Evolutionary conservation across 37 sponge, comb jelly and placozoan genomes (phyloP).

Genomic region (Halisarca cf. caerulea): DNA sequence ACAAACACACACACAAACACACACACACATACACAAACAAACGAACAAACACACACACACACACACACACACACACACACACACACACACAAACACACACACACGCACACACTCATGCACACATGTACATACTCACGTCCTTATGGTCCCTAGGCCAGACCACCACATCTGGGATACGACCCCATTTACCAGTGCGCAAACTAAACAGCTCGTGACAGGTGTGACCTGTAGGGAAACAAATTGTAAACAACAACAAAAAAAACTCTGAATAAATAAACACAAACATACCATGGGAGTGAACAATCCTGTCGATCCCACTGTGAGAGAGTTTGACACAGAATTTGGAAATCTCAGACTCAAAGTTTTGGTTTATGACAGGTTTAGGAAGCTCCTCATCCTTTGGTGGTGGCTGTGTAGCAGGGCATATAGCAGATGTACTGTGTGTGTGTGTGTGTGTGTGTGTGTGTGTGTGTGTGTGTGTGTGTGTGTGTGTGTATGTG

Average conservation of each 20-base stretch:
- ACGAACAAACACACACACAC: too few species aligned
- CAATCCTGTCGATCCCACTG: conserved; percentile 69
- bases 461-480: too few species aligned
- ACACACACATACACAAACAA: too few species aligned
- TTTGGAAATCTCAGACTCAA: conserved; percentile 59
- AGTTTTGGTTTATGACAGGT: conserved; percentile 49
- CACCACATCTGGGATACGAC: conserved; percentile 83
- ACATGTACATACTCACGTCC: conserved; percentile 22
- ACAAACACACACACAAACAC: too few species aligned
- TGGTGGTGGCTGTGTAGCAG: conserved; percentile 81
- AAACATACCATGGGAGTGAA: conserved; percentile 82
- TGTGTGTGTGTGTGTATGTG: too few species aligned
- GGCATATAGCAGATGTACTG: background rate
- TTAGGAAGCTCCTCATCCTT: conserved; percentile 55
- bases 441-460: background rate
- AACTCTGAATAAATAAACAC: too few species aligned
- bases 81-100: too few species aligned
- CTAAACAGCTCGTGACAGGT: conserved; percentile 88
- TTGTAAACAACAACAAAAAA: conserved; percentile 12
- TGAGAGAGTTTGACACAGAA: conserved; percentile 65
- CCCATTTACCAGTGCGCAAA: conserved; percentile 75
- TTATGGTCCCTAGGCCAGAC: conserved; percentile 74
- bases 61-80: too few species aligned
- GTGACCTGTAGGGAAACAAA: conserved; percentile 81
- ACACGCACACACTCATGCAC: too few species aligned